Evolutionary conservation across 2,113 vertebrate species (phyloP).

Genomic region (Progne subis): DNA sequence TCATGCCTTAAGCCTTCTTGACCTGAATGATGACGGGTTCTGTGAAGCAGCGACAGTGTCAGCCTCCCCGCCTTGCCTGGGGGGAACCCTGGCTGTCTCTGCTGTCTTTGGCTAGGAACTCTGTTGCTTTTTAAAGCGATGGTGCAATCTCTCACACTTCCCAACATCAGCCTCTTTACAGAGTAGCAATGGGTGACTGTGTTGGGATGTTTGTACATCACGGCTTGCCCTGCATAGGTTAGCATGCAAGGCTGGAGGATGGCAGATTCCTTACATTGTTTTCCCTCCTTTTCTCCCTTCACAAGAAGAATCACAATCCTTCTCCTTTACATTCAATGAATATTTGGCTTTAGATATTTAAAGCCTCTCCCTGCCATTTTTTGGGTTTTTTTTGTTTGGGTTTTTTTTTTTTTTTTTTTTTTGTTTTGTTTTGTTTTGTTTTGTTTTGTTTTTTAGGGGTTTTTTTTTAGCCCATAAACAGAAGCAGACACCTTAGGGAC

Average conservation of each 20-base stretch:
- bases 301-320: not conserved
- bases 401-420: not conserved
- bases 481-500: slow-evolving; percentile 30
- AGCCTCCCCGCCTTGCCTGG: not conserved
- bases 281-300: not conserved
- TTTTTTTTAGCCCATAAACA: not conserved
- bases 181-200: not conserved
- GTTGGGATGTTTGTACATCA: not conserved
- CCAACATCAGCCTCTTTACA: not conserved
- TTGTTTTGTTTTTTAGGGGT: not conserved
- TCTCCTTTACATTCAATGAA: not conserved
- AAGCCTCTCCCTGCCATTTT: not conserved
- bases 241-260: not conserved
- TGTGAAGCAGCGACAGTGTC: not conserved
- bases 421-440: not conserved
- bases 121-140: not conserved
- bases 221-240: not conserved
- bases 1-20: not conserved
- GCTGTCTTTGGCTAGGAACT: not conserved
- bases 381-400: not conserved
- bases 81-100: not conserved
- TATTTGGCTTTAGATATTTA: not conserved
- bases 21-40: not conserved
- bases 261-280: not conserved
- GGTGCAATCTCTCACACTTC: not conserved